Percentiles rank a stretch among this genome's conserved stretches.
These are phyloP conservation scores for Rhinoraja longicauda DNA, from an alignment of 2,797 vertebrate genomes.

Conservation along the genomic window DNA sequence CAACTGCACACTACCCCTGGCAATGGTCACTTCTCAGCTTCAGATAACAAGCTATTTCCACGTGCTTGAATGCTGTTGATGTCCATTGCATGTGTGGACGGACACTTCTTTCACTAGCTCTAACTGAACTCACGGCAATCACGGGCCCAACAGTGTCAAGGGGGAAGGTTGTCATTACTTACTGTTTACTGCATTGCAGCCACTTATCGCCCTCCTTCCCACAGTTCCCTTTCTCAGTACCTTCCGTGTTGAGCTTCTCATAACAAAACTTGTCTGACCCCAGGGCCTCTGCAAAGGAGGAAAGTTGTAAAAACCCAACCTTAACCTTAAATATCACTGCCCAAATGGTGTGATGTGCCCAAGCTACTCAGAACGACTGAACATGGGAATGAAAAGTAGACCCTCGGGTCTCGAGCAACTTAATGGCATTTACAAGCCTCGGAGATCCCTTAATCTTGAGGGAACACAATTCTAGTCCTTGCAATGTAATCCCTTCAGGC, in stretches of 20 bases:
- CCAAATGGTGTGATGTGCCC: not conserved
- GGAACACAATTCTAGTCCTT: not conserved
- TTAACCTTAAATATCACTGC: not conserved
- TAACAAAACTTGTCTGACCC: slow-evolving; percentile 97
- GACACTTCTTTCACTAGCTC: too few species aligned
- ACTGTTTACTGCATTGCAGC: slow-evolving; percentile 97
- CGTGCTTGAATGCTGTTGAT: too few species aligned
- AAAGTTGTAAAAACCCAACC: not conserved
- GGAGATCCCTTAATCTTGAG: not conserved
- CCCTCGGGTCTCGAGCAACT: too few species aligned
- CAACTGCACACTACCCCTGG: too few species aligned
- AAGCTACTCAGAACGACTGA: not conserved
- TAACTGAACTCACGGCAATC: not conserved
- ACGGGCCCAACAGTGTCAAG: not conserved
- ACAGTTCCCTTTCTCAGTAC: slow-evolving; percentile 94
- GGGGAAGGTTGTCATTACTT: slow-evolving; percentile 52
- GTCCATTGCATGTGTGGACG: too few species aligned
- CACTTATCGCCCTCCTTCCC: slow-evolving; percentile 86
- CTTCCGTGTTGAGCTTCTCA: slow-evolving; percentile 94
- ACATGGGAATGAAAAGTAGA: not conserved
- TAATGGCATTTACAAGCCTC: too few species aligned
- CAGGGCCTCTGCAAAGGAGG: slow-evolving; percentile 67
- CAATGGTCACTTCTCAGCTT: too few species aligned
- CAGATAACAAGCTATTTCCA: too few species aligned
- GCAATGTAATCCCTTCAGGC: not conserved